Evolutionary conservation across 2,797 vertebrate genomes (phyloP).

Genomic region (Perodicticus potto): DNA sequence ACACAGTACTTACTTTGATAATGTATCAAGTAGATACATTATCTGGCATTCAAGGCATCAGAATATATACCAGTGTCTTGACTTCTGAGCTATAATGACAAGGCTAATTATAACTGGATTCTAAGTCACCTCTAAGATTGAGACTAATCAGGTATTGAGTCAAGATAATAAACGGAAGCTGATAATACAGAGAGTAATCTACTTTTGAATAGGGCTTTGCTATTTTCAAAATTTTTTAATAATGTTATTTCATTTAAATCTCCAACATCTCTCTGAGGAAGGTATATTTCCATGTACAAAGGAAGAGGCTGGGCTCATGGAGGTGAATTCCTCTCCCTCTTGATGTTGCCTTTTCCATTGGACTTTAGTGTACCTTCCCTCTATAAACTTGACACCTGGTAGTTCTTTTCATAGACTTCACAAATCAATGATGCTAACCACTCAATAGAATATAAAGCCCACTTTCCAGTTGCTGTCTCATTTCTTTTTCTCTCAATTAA

Average conservation of each 20-base stretch:
- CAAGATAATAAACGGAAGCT: neutral
- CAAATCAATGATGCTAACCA: neutral
- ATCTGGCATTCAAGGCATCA: slow-evolving; percentile 9
- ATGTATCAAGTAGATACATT: neutral
- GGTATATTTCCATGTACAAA: neutral
- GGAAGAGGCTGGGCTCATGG: neutral
- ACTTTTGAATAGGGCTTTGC: neutral
- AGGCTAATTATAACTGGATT: neutral
- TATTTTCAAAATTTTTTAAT: slow-evolving; percentile 15
- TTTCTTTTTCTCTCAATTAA: neutral
- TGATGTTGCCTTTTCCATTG: neutral
- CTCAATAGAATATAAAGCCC: neutral
- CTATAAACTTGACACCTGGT: neutral
- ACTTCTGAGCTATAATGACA: neutral
- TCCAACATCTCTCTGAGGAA: neutral
- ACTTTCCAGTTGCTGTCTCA: neutral
- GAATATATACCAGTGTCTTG: neutral
- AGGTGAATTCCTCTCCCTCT: neutral
- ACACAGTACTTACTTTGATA: neutral
- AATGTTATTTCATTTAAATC: neutral
- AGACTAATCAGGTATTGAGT: neutral
- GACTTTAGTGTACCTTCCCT: neutral
- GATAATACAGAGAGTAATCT: neutral
- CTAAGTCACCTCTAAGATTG: neutral
- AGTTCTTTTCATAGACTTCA: neutral